phyloP scores from a whole-genome alignment of 1,140 invertebrate genomes.

The Sitophilus oryzae region DNA sequence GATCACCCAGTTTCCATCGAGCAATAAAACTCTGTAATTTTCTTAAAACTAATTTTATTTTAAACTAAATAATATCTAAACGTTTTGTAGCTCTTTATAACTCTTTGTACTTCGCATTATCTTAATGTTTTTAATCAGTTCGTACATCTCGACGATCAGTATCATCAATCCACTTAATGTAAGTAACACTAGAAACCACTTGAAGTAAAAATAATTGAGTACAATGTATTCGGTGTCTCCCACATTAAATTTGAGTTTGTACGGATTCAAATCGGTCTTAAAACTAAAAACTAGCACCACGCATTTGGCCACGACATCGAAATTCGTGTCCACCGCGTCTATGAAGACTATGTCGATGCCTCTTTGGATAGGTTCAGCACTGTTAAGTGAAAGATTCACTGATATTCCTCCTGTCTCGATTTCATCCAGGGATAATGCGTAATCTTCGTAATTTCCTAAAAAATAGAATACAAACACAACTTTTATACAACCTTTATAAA shows the following conservation, averaged over 20 bases:
- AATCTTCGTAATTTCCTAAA: constrained; percentile 12
- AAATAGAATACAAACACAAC: background rate
- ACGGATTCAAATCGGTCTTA: constrained; percentile 1
- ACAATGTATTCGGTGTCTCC: constrained; percentile 14
- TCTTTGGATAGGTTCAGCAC: background rate
- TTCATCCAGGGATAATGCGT: background rate
- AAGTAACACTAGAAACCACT: constrained; percentile 17
- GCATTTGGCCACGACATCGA: background rate
- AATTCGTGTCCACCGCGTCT: constrained; percentile 9
- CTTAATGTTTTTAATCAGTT: constrained; percentile 7
- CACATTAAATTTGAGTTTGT: constrained; percentile 10
- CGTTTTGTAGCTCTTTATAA: constrained; percentile 4
- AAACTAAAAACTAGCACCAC: constrained; percentile 5
- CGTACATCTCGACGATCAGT: constrained; percentile 15
- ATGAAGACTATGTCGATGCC: constrained; percentile 11
- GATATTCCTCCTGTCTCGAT: background rate
- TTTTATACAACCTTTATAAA: too few species aligned
- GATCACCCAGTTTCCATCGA: too few species aligned
- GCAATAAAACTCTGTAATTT: too few species aligned
- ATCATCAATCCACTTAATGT: constrained; percentile 16
- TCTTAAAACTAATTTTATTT: too few species aligned
- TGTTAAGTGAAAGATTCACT: constrained; percentile 6
- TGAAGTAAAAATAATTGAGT: constrained; percentile 21
- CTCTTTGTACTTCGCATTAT: background rate
- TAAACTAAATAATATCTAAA: too few species aligned